Conservation (phyloP, 2,797 vertebrate species). For the Esox masquinongy region DNA sequence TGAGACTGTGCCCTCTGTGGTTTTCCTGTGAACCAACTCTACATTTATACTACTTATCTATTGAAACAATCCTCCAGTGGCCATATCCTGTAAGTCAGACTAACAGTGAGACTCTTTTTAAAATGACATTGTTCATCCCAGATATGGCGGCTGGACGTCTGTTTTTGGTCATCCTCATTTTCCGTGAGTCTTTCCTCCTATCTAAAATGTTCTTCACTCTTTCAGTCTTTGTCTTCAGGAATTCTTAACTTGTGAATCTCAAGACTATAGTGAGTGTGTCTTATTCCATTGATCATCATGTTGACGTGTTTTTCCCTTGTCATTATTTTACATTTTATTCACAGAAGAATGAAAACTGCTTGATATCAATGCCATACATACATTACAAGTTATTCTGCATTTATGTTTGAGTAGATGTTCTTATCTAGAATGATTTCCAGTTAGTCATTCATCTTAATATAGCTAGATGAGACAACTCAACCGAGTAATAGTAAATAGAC, state of each 20-base stretch:
- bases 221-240: background rate
- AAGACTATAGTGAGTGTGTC: background rate
- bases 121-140: constrained; percentile 15
- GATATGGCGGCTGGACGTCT: constrained; percentile 10
- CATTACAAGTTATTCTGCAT: no score
- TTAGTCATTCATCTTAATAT: no score
- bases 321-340: background rate
- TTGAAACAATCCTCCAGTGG: background rate
- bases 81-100: background rate
- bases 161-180: constrained; percentile 31
- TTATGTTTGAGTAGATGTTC: no score
- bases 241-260: background rate
- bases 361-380: background rate
- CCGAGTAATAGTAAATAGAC: no score
- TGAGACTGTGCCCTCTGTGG: background rate
- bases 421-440: no score
- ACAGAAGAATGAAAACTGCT: background rate
- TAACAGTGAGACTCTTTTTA: background rate
- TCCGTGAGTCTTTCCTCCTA: constrained; percentile 30
- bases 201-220: background rate
- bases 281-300: background rate
- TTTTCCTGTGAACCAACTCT: constrained; percentile 12
- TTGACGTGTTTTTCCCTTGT: background rate
- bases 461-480: no score
- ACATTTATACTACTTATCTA: background rate